These are phyloP conservation scores for Molossus molossus DNA, from an alignment of 2,797 vertebrate genomes.

Conservation along the genomic window DNA sequence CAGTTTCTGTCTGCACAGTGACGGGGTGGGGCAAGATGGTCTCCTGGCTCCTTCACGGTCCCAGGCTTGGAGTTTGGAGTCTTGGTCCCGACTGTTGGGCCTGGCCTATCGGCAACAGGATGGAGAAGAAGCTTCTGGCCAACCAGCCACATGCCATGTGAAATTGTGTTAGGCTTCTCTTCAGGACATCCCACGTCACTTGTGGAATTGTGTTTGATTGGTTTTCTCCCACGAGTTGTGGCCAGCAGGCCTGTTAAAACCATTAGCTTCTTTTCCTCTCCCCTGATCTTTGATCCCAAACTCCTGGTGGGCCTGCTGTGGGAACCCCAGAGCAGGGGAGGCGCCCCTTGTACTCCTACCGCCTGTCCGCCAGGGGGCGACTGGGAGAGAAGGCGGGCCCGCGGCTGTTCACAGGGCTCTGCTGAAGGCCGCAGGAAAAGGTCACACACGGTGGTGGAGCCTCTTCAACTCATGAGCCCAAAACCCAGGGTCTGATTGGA, in stretches of 20 bases:
- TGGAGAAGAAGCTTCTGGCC: neutral
- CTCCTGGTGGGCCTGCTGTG: neutral
- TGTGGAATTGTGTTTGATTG: constrained; percentile 15
- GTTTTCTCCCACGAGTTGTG: constrained; percentile 29
- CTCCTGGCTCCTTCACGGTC: neutral
- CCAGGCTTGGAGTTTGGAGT: accelerated
- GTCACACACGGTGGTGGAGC: accelerated
- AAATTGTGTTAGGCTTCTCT: neutral
- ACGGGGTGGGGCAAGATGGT: neutral
- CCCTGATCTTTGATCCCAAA: constrained; percentile 62
- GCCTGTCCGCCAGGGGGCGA: neutral
- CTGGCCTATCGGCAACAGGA: neutral
- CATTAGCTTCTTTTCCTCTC: constrained; percentile 39
- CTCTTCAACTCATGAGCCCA: neutral
- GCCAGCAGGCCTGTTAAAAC: constrained; percentile 66
- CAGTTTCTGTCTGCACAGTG: neutral
- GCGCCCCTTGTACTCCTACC: neutral
- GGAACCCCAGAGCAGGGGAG: neutral
- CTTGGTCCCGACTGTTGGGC: neutral
- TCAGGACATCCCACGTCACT: neutral
- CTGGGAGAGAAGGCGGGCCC: neutral
- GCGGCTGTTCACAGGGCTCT: neutral
- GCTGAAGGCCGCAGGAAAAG: accelerated
- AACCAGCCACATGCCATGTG: neutral
- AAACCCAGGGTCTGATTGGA: neutral